Base-by-base conservation (phyloP, 37 sponge, comb jelly and placozoan genomes). In the Cliona cf. orientalis region DNA sequence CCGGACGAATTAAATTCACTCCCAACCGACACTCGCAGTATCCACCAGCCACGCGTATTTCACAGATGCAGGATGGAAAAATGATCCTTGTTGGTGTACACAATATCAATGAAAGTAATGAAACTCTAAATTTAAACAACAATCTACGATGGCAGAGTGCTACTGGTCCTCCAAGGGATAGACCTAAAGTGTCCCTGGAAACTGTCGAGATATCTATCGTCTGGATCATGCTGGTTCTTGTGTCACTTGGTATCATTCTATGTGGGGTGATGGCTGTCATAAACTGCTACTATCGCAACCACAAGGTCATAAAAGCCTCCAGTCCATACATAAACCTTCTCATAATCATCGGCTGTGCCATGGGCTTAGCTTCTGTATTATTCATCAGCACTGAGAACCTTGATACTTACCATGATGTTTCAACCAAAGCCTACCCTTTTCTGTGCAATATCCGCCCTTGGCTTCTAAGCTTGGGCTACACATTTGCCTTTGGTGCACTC, bases 301-400 rank as follows among this genome's bases (percentile, higher is more conserved):
- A 72, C 37, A 71, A 72, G 28, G 74, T 71, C 41, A 82, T 82
- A 31, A 82, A 82, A 71, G 83, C 83, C 26, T 72, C 83, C 31
- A 82, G 83, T 58, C 83, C 74, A 6, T 72, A 82, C 74, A 35
- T 82, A 6, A 82, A 72, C 83, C 21, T 63, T 37, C 2, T 72
- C 29, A 82, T 82, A 2, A 33, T 72, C 22, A 19, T 32, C n/a
- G 83, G 83, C 28, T 72, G 64, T 37, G 17, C 57, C 31, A 5
- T 32, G 7, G 81, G 81, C 36, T 57, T 55, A 19, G 5, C 32
- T 0, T 70, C 72, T 37, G 39, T 80, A 2, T 6, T 39, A 9
- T 22, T 75, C 40, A 34, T 75, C 42, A 75, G 76, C 35, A 11
- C 60, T 22, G 62, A 59, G 26, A 32, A 4, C 21, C 21, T 49